These are phyloP conservation scores for Plebejus argus DNA, from an alignment of 2,888 invertebrate species.

Conservation along the genomic window DNA sequence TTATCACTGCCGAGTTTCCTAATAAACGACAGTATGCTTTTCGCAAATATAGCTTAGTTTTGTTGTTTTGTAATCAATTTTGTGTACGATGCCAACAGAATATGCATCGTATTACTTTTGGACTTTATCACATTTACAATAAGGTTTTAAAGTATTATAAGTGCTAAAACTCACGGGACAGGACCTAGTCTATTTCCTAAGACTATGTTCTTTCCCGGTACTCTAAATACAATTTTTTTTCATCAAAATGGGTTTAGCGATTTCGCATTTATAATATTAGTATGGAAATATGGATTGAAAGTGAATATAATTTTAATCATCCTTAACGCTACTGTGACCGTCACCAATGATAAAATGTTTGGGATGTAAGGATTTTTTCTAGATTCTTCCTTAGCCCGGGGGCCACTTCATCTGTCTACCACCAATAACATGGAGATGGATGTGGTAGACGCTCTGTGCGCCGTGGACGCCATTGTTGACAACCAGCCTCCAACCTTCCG, in stretches of 20 bases:
- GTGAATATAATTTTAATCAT: background rate
- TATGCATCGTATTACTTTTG: background rate
- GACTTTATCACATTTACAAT: background rate
- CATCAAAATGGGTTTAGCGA: too few relatives aligned
- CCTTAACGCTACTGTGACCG: background rate
- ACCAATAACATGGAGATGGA: conserved; percentile 91
- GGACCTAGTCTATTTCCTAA: too few relatives aligned
- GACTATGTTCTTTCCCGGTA: too few relatives aligned
- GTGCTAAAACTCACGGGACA: too few relatives aligned
- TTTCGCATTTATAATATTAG: background rate
- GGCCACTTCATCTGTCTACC: conserved; percentile 90
- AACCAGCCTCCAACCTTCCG: conserved; percentile 87
- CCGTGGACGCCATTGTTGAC: conserved; percentile 91
- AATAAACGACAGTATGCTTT: background rate
- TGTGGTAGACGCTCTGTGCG: conserved; percentile 91
- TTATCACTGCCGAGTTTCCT: background rate
- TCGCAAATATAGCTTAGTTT: background rate
- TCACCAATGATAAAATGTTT: background rate
- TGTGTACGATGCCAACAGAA: background rate
- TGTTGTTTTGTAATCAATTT: background rate
- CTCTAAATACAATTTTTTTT: too few relatives aligned
- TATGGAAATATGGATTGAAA: background rate
- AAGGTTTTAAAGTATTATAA: too few relatives aligned
- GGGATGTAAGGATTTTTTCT: background rate
- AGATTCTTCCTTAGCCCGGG: conserved; percentile 79